Base-by-base conservation (phyloP, 37 sponge, comb jelly and placozoan genomes). In the Oopsacas minuta region DNA sequence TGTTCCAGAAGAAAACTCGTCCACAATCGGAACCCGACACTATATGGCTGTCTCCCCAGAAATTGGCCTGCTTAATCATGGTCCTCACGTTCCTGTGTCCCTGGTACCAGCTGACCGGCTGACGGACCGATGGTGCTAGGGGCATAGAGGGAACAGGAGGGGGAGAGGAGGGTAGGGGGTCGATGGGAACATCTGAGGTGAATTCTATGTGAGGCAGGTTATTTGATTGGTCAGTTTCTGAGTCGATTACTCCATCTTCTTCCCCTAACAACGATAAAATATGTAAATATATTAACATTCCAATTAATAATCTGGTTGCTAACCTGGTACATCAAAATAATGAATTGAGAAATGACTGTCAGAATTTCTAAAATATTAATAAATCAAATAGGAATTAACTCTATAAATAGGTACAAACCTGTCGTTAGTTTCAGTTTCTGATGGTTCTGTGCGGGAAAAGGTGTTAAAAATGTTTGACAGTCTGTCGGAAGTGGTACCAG, bases 21-120 rank as follows among this genome's bases (percentile, higher is more conserved):
- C 94, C 94, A 86, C 94, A 94, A 82, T 94, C 94, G 84, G 93
- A 92, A 5, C 94, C 94, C 88, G 93, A 92, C 88, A 94, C 37
- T 37, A 94, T 83, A 82, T 86, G 90, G 81, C 87, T 69, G 37
- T 88, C 84, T 0, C 94, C 94, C 89, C 87, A 90, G 85, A 94
- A 92, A 86, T 88, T 90, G 36, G 90, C 92, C 89, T 94, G 91
- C 81, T 94, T 94, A 69, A 94, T 94, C 91, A 94, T 92, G 39
- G 94, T 94, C 36, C 94, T 82, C 34, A 93, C 38, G 49, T 94
- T 94, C 8, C 94, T 83, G 83, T 94, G 94, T 36, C 94, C 94
- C 46, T 87, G 87, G 85, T 94, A 94, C 28, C 82, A 23, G 39
- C 46, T 37, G 39, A 49, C 30, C 0, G 15, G 81, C 32, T 35